Base-by-base conservation (phyloP, 2,888 invertebrate genomes). In the Crioceris asparagi region DNA sequence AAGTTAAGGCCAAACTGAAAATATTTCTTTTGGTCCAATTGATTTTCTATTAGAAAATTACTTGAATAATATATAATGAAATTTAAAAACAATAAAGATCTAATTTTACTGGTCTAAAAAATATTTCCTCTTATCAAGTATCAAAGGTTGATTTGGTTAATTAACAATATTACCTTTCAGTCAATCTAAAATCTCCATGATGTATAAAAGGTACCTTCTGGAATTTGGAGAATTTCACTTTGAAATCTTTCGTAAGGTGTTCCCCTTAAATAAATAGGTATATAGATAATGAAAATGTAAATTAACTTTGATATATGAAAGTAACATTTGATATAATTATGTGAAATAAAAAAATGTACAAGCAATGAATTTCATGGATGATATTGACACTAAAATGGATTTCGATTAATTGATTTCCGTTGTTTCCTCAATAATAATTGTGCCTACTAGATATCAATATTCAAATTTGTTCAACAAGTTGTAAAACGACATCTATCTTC, bases 161-260 rank as follows among this genome's bases (percentile, higher is more conserved):
- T n/a, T n/a, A n/a, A n/a, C n/a, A n/a, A n/a, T n/a, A n/a, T 32
- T 49, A 61, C 63, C 61, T 75, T 60, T 77, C 77, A 16, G 66
- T 66, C 3, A 77, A 53, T 39, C 60, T 58, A 47, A 73, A 73
- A 35, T 70, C 69, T 48, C 68, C 65, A 50, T 76, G 70, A 32
- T 70, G 68, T 35, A 77, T 67, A 16, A 65, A 71, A 5, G 76
- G 76, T 1, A 77, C 70, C 51, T 67, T 67, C 42, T 68, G 61
- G 48, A 74, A 70, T 7, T 69, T 71, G 49, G 70, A 69, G 3
- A 72, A 57, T 12, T 59, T 54, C 42, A 62, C 52, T 41, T 60
- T 61, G 50, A 60, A 74, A 41, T 70, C 68, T 18, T 68, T 64
- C 8, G 60, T 56, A 6, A 64, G 27, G 27, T 27, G 27, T 11